Base-by-base conservation (phyloP, 2,888 invertebrate species). In the Heteromurus nitidus region DNA sequence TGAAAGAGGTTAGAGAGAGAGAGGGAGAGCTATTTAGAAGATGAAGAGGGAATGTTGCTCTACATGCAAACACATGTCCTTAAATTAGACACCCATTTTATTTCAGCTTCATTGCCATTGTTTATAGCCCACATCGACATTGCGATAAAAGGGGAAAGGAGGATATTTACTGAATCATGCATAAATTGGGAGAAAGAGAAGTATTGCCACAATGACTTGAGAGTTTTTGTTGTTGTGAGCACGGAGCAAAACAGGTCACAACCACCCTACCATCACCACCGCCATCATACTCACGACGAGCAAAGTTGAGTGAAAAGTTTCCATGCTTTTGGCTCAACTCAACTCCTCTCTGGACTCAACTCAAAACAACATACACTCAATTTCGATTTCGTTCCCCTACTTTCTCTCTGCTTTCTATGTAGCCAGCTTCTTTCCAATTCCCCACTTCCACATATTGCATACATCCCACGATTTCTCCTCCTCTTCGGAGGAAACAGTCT, bases 41-140 rank as follows among this genome's bases (percentile, higher is more conserved):
- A n/a, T n/a, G n/a, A n/a, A n/a, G n/a, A n/a, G n/a, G n/a, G n/a
- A n/a, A n/a, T n/a, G n/a, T n/a, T n/a, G n/a, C n/a, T n/a, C n/a
- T n/a, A n/a, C n/a, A n/a, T n/a, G 13, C n/a, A n/a, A 11, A 47
- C 13, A 47, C 55, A 24, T 62, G 28, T 62, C n/a, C 62, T 62
- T 62, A 62, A 62, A 62, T 62, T 62, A 62, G 62, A 62, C 62
- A 62, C 30, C 31, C 62, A 62, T 62, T 62, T 62, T 62, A 62
- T 62, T 62, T 62, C 31, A 31, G 62, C 62, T 30, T 62, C 62
- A 58, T 50, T 50, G 18, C 50, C 50, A 50, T 18, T 18, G 9
- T 50, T 50, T 50, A 50, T 50, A 50, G 50, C 50, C 50, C 50
- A 50, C 50, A 50, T 50, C 24, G 26, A 13, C 20, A 55, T 26